phyloP scores from a whole-genome alignment of 2,888 invertebrate species.

The Tachystola acroxantha region DNA sequence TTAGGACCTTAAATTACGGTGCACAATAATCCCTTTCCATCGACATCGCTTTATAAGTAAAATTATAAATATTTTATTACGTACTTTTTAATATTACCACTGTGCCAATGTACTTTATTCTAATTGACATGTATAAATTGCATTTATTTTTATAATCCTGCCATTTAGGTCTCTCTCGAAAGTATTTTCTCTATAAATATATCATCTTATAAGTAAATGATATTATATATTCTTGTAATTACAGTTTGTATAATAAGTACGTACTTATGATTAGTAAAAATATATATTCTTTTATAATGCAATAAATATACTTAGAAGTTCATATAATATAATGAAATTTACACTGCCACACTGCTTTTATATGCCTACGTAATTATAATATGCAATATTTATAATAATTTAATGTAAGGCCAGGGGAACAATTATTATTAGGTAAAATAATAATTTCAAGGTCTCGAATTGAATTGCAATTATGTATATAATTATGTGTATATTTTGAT shows the following conservation, averaged over 20 bases:
- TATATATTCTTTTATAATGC: background rate
- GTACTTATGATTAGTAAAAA: background rate
- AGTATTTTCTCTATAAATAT: conserved; percentile 3
- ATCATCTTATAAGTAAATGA: background rate
- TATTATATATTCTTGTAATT: conserved; percentile 1
- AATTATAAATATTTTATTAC: background rate
- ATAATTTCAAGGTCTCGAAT: background rate
- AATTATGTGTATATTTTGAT: too few species aligned
- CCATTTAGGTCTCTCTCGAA: conserved; percentile 12
- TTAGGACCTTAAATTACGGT: too few species aligned
- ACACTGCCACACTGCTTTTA: conserved; percentile 48
- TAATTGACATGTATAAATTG: conserved; percentile 20
- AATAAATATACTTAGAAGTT: conserved; percentile 3
- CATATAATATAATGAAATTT: conserved; percentile 12
- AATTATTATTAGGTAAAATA: conserved; percentile 17
- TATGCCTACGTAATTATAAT: conserved; percentile 17
- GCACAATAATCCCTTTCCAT: too few species aligned
- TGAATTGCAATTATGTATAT: background rate
- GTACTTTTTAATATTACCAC: conserved; percentile 13
- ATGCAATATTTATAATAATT: conserved; percentile 16
- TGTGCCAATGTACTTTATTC: conserved; percentile 30
- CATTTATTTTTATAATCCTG: conserved; percentile 27
- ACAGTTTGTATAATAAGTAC: conserved; percentile 10
- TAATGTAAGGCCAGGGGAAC: conserved; percentile 46
- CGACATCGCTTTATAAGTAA: conserved; percentile 2